phyloP scores from a whole-genome alignment of 2,797 vertebrate species.

The Paramormyrops hopkinsi region DNA sequence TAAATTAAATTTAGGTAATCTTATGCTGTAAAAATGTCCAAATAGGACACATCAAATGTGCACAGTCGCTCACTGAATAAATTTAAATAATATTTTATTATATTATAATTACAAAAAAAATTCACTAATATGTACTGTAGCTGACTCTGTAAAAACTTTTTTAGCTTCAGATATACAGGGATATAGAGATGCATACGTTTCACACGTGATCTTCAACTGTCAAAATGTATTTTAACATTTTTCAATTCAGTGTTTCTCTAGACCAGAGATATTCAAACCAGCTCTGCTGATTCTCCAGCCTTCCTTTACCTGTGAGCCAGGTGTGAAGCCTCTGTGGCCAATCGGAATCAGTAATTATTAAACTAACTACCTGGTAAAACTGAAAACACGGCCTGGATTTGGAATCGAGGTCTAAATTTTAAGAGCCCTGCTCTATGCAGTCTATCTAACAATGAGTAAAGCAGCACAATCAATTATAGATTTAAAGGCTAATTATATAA shows the following conservation, averaged over 20 bases:
- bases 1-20: background rate
- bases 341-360: background rate
- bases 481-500: background rate
- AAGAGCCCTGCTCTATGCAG: background rate
- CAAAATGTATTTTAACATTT: background rate
- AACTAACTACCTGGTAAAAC: background rate
- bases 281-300: background rate
- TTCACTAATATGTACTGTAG: background rate
- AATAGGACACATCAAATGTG: background rate
- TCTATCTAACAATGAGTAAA: background rate
- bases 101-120: background rate
- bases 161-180: background rate
- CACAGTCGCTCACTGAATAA: background rate
- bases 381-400: background rate
- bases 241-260: background rate
- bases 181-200: background rate
- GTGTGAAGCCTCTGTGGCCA: background rate
- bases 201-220: background rate
- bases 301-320: background rate
- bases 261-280: background rate
- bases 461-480: background rate
- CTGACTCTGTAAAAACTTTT: background rate
- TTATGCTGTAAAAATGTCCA: background rate
- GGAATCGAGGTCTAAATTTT: background rate
- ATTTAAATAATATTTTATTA: background rate